These are phyloP conservation scores for Palloptera scutellata DNA, from an alignment of 2,888 invertebrate genomes.

Conservation along the genomic window DNA sequence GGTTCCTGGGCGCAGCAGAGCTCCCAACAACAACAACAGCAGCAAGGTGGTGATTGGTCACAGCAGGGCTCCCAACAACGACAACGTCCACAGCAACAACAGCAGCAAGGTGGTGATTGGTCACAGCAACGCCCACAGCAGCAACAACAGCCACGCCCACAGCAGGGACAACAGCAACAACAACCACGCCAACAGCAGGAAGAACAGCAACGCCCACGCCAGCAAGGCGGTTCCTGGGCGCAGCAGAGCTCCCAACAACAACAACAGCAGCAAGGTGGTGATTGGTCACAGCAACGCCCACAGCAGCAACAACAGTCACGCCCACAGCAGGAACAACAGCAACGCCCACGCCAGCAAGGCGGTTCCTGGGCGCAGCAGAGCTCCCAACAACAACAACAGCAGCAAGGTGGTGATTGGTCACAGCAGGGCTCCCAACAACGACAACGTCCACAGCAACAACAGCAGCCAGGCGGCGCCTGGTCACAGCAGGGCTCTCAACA, in stretches of 20 bases:
- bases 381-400: slow-evolving; percentile 22
- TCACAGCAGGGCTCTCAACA: slow-evolving; percentile 28
- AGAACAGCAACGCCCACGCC: slow-evolving; percentile 21
- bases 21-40: neutral
- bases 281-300: neutral
- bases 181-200: slow-evolving; percentile 19
- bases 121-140: neutral
- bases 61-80: slow-evolving; percentile 1
- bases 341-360: slow-evolving; percentile 1
- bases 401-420: slow-evolving; percentile 8
- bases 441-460: slow-evolving; percentile 27
- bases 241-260: slow-evolving; percentile 9
- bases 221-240: neutral
- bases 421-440: slow-evolving; percentile 23
- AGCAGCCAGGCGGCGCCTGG: slow-evolving; percentile 15
- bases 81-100: slow-evolving; percentile 7
- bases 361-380: slow-evolving; percentile 24
- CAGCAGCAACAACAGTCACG: slow-evolving; percentile 4
- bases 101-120: neutral
- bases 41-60: neutral
- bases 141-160: slow-evolving; percentile 15
- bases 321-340: slow-evolving; percentile 6
- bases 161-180: slow-evolving; percentile 18
- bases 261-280: slow-evolving; percentile 6
- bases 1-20: neutral